Percentiles rank a stretch among this genome's conserved stretches.
phyloP scores from a whole-genome alignment of 2,113 vertebrate genomes.

The Macrotis lagotis region DNA sequence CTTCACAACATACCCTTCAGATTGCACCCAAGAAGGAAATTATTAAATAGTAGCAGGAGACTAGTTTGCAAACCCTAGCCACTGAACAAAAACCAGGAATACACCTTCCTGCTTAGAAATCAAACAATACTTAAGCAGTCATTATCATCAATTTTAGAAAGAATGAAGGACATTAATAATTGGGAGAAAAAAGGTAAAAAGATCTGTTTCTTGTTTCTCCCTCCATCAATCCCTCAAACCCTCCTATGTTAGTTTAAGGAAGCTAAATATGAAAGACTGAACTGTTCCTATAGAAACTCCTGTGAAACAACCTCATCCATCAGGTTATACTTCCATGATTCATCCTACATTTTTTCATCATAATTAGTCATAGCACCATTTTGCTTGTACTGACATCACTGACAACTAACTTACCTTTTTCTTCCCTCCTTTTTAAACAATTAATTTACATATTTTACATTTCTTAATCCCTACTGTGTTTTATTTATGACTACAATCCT shows the following conservation, averaged over 20 bases:
- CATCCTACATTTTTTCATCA: constrained; percentile 80
- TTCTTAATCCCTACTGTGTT: constrained; percentile 83
- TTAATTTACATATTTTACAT: constrained; percentile 76
- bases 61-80: constrained; percentile 72
- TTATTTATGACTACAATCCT: constrained; percentile 87
- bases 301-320: constrained; percentile 78
- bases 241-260: constrained; percentile 70
- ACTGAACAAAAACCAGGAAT: constrained; percentile 74
- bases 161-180: constrained; percentile 73
- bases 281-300: constrained; percentile 48
- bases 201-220: constrained; percentile 54
- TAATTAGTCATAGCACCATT: constrained; percentile 85
- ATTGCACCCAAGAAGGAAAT: constrained; percentile 82
- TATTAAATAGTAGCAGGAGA: constrained; percentile 82
- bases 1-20: constrained; percentile 79
- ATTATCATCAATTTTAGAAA: constrained; percentile 81
- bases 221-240: constrained; percentile 64
- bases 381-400: constrained; percentile 81
- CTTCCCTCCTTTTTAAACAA: constrained; percentile 65
- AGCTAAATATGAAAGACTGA: constrained; percentile 72
- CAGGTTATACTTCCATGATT: constrained; percentile 81
- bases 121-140: constrained; percentile 75
- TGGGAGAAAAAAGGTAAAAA: constrained; percentile 68
- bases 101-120: constrained; percentile 73
- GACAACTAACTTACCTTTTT: constrained; percentile 78